These are phyloP conservation scores for Scolopax mira DNA, from an alignment of 2,113 vertebrate genomes.

Conservation along the genomic window DNA sequence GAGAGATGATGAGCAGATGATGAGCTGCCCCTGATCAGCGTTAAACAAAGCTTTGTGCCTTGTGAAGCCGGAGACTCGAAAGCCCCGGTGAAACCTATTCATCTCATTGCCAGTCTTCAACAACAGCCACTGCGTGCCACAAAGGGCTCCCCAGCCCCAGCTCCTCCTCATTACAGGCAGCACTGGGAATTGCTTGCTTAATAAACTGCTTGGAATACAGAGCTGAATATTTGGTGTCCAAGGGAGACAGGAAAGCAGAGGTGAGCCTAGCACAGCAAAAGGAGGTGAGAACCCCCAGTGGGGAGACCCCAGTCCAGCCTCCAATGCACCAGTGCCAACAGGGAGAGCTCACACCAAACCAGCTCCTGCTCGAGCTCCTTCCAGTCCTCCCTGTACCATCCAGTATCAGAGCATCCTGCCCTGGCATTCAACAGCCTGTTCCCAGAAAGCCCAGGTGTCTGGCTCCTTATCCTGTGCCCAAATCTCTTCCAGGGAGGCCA, in stretches of 20 bases:
- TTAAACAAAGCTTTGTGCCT: conserved; percentile 41
- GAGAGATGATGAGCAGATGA: conserved; percentile 17
- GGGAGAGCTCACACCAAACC: background rate
- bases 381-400: background rate
- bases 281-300: background rate
- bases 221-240: background rate
- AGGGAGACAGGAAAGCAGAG: background rate
- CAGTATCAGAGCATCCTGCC: background rate
- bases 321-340: background rate
- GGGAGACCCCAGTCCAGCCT: background rate
- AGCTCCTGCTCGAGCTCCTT: background rate
- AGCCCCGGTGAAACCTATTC: conserved; percentile 32
- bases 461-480: background rate
- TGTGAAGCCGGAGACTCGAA: background rate
- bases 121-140: background rate
- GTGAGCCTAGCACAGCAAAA: background rate
- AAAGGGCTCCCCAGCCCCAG: conserved; percentile 11
- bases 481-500: background rate
- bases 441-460: background rate
- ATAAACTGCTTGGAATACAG: background rate
- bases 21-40: conserved; percentile 36
- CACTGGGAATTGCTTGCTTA: conserved; percentile 31
- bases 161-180: conserved; percentile 5
- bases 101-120: conserved; percentile 25
- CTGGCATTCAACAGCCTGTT: background rate